Evolutionary conservation across 2,797 vertebrate species (phyloP).

Genomic region (Peromyscus eremicus): DNA sequence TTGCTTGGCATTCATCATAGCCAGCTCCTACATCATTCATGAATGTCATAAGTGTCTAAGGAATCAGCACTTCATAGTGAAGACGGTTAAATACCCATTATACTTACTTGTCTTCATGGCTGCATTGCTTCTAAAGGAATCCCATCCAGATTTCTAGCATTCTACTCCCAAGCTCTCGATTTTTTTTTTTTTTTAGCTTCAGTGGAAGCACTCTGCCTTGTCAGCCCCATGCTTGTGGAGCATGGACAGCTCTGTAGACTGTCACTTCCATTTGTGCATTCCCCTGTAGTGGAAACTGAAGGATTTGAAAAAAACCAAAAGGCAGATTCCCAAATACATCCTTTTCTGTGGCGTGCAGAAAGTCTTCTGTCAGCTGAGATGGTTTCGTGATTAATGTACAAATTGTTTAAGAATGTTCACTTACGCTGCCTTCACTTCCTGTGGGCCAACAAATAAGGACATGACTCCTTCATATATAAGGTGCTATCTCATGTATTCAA

Average conservation of each 20-base stretch:
- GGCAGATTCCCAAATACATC: background rate
- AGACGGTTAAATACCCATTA: conserved; percentile 88
- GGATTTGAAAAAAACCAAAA: background rate
- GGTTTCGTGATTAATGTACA: background rate
- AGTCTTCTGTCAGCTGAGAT: background rate
- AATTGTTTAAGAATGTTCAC: background rate
- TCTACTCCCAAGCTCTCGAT: background rate
- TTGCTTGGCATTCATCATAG: conserved; percentile 87
- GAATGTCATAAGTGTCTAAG: conserved; percentile 88
- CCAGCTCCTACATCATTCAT: conserved; percentile 88
- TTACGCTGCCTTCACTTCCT: background rate
- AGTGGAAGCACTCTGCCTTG: background rate
- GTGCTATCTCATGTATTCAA: background rate
- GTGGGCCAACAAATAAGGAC: conserved; percentile 8
- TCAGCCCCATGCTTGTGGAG: background rate
- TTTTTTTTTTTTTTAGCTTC: background rate
- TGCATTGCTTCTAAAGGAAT: conserved; percentile 77
- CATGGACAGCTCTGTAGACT: background rate
- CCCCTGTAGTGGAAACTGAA: background rate
- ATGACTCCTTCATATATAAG: background rate
- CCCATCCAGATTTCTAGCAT: background rate
- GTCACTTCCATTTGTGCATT: background rate
- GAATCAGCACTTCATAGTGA: conserved; percentile 86
- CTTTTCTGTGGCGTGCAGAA: background rate
- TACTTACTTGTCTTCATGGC: conserved; percentile 81